A percentile compares a stretch with the other conserved stretches of the same genome.
These are phyloP conservation scores for Tenthredo amoena DNA, from an alignment of 2,888 invertebrate genomes.

Conservation along the genomic window DNA sequence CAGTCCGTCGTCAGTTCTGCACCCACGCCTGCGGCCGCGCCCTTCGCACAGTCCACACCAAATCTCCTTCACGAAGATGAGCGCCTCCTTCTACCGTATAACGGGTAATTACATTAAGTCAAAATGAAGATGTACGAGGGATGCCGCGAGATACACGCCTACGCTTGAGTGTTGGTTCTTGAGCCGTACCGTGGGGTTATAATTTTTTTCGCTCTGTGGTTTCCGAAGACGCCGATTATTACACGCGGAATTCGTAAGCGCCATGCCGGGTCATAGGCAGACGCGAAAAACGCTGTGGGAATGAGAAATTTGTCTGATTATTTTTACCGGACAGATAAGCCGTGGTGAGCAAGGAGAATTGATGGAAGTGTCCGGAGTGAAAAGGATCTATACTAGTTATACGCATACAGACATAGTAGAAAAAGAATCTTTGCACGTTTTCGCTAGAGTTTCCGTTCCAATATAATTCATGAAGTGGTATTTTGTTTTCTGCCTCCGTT, in stretches of 20 bases:
- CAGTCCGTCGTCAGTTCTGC: slow-evolving; percentile 36
- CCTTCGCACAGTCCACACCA: slow-evolving; percentile 43
- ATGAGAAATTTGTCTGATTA: slow-evolving; percentile 16
- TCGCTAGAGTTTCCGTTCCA: not conserved
- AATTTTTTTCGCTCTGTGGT: not conserved
- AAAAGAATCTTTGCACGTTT: slow-evolving; percentile 6
- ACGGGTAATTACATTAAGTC: slow-evolving; percentile 49
- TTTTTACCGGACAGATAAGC: slow-evolving; percentile 21
- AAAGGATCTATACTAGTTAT: slow-evolving; percentile 5
- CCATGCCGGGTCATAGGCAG: not conserved
- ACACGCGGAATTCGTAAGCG: not conserved
- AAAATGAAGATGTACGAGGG: slow-evolving; percentile 50
- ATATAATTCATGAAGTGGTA: slow-evolving; percentile 48
- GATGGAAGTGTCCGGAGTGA: slow-evolving; percentile 35
- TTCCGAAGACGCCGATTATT: slow-evolving; percentile 7
- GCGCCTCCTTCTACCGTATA: slow-evolving; percentile 40
- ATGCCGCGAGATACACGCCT: slow-evolving; percentile 28
- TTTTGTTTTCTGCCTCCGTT: slow-evolving; percentile 39
- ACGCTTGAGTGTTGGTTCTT: not conserved
- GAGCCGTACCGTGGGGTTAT: not conserved
- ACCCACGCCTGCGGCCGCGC: slow-evolving; percentile 46
- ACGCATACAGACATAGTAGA: slow-evolving; percentile 3
- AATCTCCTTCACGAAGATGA: slow-evolving; percentile 41
- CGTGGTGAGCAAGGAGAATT: not conserved
- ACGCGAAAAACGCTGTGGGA: not conserved